A percentile compares a stretch with the other conserved stretches of the same genome.
phyloP scores from a whole-genome alignment of 2,797 vertebrate genomes.

The Adelosebastes latens region DNA sequence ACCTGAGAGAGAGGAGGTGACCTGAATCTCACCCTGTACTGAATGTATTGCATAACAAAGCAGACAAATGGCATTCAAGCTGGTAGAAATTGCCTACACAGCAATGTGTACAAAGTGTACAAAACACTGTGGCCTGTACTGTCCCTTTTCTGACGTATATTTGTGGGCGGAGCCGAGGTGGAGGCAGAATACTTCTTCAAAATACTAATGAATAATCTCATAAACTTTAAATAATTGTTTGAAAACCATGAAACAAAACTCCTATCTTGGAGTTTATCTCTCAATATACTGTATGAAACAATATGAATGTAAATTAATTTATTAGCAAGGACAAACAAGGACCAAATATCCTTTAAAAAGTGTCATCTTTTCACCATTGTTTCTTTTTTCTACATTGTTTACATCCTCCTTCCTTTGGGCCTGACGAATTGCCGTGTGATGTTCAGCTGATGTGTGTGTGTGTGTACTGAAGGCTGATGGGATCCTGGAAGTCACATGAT shows the following conservation, averaged over 20 bases:
- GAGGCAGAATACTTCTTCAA: not conserved
- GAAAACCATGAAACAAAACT: too few relatives aligned
- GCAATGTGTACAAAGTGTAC: not conserved
- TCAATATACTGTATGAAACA: not conserved
- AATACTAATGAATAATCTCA: not conserved
- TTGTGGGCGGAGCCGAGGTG: too few relatives aligned
- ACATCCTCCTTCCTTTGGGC: not conserved
- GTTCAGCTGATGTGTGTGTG: not conserved
- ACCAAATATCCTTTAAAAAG: not conserved
- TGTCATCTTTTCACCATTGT: not conserved
- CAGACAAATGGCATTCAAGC: not conserved
- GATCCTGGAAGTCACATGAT: slow-evolving; percentile 27
- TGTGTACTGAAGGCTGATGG: not conserved
- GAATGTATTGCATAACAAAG: not conserved
- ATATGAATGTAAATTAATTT: not conserved
- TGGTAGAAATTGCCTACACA: not conserved
- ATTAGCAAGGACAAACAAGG: not conserved
- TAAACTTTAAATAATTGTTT: too few relatives aligned
- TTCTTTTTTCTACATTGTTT: not conserved
- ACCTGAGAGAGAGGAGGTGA: slow-evolving; percentile 19
- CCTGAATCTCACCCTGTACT: not conserved
- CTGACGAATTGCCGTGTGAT: not conserved
- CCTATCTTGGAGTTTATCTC: not conserved
- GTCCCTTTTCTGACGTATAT: too few relatives aligned
- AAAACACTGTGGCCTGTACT: not conserved